Evolutionary conservation across 2,797 vertebrate species (phyloP).

Genomic region (Chaetodon trifasciatus): DNA sequence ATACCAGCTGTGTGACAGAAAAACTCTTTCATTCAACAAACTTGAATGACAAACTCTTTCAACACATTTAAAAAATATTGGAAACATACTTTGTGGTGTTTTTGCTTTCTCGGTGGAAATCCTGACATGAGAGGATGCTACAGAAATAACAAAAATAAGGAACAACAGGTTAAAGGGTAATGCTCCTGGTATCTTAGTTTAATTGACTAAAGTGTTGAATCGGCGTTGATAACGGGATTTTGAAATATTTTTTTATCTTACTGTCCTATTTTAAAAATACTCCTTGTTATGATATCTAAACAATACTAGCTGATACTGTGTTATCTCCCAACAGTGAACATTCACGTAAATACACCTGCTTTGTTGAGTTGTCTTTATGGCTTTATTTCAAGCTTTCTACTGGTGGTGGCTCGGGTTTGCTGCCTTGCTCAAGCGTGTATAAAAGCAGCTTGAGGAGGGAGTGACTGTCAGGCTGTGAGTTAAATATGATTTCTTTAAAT

Average conservation of each 20-base stretch:
- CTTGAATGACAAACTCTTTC: no score
- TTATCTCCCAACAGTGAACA: not conserved
- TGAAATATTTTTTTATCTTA: not conserved
- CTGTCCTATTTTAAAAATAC: not conserved
- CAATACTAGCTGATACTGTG: not conserved
- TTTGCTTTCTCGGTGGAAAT: not conserved
- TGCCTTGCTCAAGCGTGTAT: not conserved
- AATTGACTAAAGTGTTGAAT: no score
- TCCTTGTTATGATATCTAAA: not conserved
- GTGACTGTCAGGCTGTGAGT: not conserved
- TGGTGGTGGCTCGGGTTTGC: not conserved
- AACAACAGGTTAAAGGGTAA: not conserved
- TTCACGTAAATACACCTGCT: not conserved
- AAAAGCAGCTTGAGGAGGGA: not conserved
- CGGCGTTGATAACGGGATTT: no score
- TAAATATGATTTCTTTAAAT: slow-evolving; percentile 5
- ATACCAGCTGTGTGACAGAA: not conserved
- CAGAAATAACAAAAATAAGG: not conserved
- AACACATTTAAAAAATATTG: no score
- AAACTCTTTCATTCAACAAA: not conserved
- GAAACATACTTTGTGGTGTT: no score
- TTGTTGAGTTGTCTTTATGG: not conserved
- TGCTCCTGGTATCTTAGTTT: no score
- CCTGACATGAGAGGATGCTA: not conserved
- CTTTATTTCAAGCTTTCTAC: not conserved